Evolutionary conservation across 2,113 vertebrate genomes (phyloP).

Genomic region (Alethe castanea): DNA sequence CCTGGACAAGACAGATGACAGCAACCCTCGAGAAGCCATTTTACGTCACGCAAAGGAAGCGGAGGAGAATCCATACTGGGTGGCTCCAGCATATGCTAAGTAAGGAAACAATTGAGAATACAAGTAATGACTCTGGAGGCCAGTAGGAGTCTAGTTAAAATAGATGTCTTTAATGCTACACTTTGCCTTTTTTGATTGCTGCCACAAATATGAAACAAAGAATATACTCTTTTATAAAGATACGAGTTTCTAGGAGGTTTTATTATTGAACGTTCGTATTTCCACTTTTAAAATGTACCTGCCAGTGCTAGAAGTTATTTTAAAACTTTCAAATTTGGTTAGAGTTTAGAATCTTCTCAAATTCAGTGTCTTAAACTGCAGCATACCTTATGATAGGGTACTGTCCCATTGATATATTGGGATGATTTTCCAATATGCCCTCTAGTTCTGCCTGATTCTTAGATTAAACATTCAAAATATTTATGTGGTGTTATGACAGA

Average conservation of each 20-base stretch:
- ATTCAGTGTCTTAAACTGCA: neutral
- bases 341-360: neutral
- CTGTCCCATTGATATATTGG: neutral
- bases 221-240: neutral
- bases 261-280: neutral
- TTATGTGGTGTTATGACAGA: neutral
- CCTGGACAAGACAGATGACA: slow-evolving; percentile 94
- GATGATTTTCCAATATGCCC: neutral
- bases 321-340: neutral
- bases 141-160: neutral
- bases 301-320: neutral
- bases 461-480: neutral
- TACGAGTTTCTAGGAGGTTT: neutral
- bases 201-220: neutral
- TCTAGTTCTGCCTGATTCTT: neutral
- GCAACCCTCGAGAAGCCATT: slow-evolving; percentile 95
- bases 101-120: slow-evolving; percentile 67
- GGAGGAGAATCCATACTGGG: slow-evolving; percentile 92
- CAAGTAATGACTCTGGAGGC: neutral
- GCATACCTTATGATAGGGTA: neutral
- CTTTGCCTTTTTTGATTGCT: neutral
- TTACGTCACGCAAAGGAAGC: slow-evolving; percentile 92
- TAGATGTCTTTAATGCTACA: neutral
- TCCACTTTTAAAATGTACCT: neutral
- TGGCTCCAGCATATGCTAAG: slow-evolving; percentile 90